Percentiles rank a stretch among this genome's conserved stretches.
These are phyloP conservation scores for Ostrea edulis DNA, from an alignment of 1,140 invertebrate species.

Conservation along the genomic window DNA sequence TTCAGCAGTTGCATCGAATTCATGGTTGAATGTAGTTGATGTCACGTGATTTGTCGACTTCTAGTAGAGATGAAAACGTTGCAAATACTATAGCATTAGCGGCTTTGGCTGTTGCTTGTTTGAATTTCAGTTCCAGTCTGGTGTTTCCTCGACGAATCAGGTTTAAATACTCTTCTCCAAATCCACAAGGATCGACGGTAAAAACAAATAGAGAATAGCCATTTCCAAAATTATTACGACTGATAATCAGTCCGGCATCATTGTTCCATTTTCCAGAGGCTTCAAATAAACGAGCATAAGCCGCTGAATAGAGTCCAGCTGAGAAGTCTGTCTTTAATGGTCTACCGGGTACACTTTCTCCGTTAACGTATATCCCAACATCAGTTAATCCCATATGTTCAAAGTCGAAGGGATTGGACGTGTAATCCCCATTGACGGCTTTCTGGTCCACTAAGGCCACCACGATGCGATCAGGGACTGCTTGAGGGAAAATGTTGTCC, in stretches of 20 bases:
- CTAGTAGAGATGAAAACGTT: conserved; percentile 41
- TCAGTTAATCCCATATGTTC: conserved; percentile 16
- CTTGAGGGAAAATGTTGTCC: conserved; percentile 50
- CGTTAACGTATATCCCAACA: conserved; percentile 48
- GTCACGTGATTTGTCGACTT: conserved; percentile 46
- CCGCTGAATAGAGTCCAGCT: background rate
- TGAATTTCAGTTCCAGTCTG: conserved; percentile 49
- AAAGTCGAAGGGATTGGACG: conserved; percentile 55
- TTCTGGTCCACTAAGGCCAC: conserved; percentile 39
- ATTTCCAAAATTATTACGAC: conserved; percentile 9
- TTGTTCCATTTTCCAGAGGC: conserved; percentile 47
- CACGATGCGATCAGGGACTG: conserved; percentile 40
- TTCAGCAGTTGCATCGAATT: conserved; percentile 3
- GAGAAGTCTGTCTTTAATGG: conserved; percentile 46
- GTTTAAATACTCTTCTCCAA: conserved; percentile 51
- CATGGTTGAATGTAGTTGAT: conserved; percentile 46
- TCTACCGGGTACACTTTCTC: conserved; percentile 47
- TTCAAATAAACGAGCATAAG: conserved; percentile 41
- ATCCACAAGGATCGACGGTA: conserved; percentile 40
- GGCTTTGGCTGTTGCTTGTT: conserved; percentile 36
- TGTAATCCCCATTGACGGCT: conserved; percentile 52
- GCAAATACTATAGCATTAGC: conserved; percentile 42
- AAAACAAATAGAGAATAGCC: conserved; percentile 46
- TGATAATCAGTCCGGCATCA: conserved; percentile 40
- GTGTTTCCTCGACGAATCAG: conserved; percentile 47